These are phyloP conservation scores for Neopelma chrysocephalum DNA, from an alignment of 2,797 vertebrate species.

Conservation along the genomic window DNA sequence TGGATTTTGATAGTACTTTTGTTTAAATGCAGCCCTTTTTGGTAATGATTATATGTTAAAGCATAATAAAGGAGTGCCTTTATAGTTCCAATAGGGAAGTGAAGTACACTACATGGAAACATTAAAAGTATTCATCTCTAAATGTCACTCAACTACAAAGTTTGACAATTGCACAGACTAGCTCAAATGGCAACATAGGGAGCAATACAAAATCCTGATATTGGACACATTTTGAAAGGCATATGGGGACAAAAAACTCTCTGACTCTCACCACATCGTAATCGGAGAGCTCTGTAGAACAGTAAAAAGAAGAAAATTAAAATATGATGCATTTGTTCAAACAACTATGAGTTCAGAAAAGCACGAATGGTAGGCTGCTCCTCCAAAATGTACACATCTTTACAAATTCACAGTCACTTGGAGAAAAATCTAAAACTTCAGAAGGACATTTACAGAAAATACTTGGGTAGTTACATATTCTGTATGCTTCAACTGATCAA, in stretches of 20 bases:
- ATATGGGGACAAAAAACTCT: background rate
- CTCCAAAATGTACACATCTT: background rate
- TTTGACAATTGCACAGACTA: background rate
- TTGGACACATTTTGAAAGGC: background rate
- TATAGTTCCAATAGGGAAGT: background rate
- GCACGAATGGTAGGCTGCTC: background rate
- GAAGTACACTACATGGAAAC: slow-evolving; percentile 12
- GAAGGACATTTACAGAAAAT: background rate
- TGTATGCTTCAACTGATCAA: background rate
- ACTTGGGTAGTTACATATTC: background rate
- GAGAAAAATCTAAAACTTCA: background rate
- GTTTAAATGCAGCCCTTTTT: slow-evolving; percentile 16
- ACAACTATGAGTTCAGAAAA: background rate
- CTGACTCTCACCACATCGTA: background rate
- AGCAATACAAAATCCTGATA: background rate
- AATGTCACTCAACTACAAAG: slow-evolving; percentile 5
- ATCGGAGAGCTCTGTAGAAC: background rate
- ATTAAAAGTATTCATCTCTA: slow-evolving; percentile 24
- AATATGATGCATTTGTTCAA: background rate
- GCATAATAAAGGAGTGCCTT: slow-evolving; percentile 4
- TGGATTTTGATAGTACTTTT: slow-evolving; percentile 34
- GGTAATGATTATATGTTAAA: slow-evolving; percentile 34
- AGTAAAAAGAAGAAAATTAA: background rate
- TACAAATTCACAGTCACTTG: background rate
- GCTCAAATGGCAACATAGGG: background rate